phyloP scores from a whole-genome alignment of 1,140 invertebrate species.

The Hesperophylax magnus region DNA sequence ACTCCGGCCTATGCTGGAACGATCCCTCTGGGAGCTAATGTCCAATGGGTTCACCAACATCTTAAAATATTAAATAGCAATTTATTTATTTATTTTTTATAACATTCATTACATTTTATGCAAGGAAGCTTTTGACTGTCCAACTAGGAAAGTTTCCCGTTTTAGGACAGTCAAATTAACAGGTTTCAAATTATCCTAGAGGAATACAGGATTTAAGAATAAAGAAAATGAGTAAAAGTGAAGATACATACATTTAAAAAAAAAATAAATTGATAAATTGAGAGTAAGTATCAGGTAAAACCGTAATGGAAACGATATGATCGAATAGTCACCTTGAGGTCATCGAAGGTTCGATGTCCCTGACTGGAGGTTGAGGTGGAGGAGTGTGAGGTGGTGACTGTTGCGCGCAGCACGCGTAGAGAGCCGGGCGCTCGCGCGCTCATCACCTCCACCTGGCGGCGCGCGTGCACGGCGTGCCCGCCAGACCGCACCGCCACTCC shows the following conservation, averaged over 20 bases:
- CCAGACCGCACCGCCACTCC: constrained; percentile 63
- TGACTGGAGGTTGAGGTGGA: constrained; percentile 61
- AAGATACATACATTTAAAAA: too few species aligned
- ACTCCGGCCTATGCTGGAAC: constrained; percentile 64
- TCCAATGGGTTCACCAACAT: constrained; percentile 66
- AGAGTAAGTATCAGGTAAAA: too few species aligned
- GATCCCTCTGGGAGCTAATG: constrained; percentile 61
- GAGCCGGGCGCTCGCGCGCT: constrained; percentile 66
- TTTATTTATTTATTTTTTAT: too few species aligned
- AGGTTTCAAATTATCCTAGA: too few species aligned
- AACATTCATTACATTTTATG: too few species aligned
- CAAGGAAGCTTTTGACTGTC: too few species aligned
- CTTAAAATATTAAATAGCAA: constrained; percentile 61
- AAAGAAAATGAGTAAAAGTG: too few species aligned
- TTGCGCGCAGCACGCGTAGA: constrained; percentile 62
- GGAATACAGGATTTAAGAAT: too few species aligned
- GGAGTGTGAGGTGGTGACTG: constrained; percentile 67
- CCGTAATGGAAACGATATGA: too few species aligned
- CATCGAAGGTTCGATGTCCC: constrained; percentile 50
- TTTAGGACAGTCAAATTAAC: too few species aligned
- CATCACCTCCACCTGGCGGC: constrained; percentile 65
- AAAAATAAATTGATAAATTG: too few species aligned
- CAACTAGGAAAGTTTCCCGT: too few species aligned
- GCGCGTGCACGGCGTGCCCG: constrained; percentile 60
- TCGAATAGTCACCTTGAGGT: constrained; percentile 43